These are phyloP conservation scores for Brachyrhaphis roseni DNA, from an alignment of 2,797 vertebrate species.

Conservation along the genomic window DNA sequence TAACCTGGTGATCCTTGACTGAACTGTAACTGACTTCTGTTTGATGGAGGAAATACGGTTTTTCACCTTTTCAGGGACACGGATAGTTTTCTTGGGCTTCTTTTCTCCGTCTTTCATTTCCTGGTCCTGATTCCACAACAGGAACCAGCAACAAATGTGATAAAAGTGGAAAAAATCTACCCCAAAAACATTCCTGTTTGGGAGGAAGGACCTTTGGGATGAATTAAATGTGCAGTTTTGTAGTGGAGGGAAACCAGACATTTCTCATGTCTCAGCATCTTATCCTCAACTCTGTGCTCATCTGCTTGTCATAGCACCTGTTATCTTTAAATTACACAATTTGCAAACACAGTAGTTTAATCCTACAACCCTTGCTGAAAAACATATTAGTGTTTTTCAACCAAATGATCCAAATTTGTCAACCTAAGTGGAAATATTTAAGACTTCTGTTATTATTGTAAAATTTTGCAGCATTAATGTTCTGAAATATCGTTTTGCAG, in stretches of 20 bases:
- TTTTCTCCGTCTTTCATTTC: not conserved
- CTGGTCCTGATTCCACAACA: not conserved
- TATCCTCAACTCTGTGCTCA: not conserved
- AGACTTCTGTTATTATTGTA: too few species aligned
- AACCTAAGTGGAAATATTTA: not conserved
- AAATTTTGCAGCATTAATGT: not conserved
- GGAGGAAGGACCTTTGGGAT: not conserved
- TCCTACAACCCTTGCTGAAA: not conserved
- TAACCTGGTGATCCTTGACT: conserved; percentile 12
- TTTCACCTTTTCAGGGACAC: not conserved
- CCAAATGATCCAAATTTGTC: not conserved
- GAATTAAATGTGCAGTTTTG: not conserved
- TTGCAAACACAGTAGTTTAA: not conserved
- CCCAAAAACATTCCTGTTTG: not conserved
- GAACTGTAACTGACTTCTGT: not conserved
- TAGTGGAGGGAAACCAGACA: not conserved
- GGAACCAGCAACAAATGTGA: not conserved
- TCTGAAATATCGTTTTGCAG: not conserved
- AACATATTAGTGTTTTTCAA: not conserved
- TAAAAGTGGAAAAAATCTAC: not conserved
- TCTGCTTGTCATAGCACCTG: not conserved
- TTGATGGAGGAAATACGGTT: not conserved
- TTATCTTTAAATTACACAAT: not conserved
- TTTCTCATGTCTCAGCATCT: not conserved
- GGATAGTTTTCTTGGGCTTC: not conserved